A percentile compares a stretch with the other conserved stretches of the same genome.
These are phyloP conservation scores for Apis dorsata DNA, from an alignment of 1,140 invertebrate species.

Conservation along the genomic window DNA sequence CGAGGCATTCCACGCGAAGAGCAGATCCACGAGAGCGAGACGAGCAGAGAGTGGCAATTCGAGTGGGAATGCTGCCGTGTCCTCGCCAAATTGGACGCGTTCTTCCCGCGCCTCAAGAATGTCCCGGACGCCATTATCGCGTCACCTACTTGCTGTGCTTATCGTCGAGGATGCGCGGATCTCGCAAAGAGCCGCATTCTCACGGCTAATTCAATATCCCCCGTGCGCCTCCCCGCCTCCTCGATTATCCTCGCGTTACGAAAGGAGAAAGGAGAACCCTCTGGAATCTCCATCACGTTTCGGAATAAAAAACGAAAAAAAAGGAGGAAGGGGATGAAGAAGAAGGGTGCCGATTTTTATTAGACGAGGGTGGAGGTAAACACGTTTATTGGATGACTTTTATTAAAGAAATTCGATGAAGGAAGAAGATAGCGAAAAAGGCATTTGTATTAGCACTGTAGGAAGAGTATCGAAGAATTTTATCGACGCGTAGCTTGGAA, in stretches of 20 bases:
- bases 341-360: not conserved
- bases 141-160: not conserved
- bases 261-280: not conserved
- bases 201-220: slow-evolving; percentile 36
- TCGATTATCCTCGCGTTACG: not conserved
- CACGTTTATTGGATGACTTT: not conserved
- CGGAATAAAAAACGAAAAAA: not conserved
- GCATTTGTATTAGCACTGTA: not conserved
- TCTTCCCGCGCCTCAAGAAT: not conserved
- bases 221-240: not conserved
- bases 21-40: too few relatives aligned
- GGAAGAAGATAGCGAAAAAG: not conserved
- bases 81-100: slow-evolving; percentile 16
- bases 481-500: not conserved
- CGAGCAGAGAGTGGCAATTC: not conserved
- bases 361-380: not conserved
- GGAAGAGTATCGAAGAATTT: not conserved
- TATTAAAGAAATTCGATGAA: not conserved
- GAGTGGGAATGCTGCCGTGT: not conserved
- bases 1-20: not conserved
- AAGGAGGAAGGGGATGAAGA: not conserved
- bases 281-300: not conserved
- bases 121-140: slow-evolving; percentile 15
- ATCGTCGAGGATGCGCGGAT: not conserved
- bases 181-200: slow-evolving; percentile 22